Base-by-base conservation (phyloP, 30 jellyfish, hydroid and myxozoan species). In the Clytia hemisphaerica region DNA sequence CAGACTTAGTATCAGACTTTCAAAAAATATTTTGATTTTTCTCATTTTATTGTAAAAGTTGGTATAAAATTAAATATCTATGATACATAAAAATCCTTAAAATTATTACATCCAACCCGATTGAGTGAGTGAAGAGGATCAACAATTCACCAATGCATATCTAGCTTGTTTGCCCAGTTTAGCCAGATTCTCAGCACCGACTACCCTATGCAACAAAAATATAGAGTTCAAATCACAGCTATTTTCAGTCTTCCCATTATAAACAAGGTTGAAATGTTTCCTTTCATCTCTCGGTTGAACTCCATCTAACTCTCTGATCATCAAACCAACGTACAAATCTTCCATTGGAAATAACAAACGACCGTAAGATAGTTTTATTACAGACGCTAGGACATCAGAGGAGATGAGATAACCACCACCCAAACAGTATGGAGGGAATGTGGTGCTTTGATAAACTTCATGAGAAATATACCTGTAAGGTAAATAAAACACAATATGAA, bases 351-450 rank as follows among this genome's bases (percentile, higher is more conserved):
- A 85, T 1, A 85, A 54, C 6, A 70, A 61, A 28, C 84, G 54
- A 2, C 90, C 90, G 35, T 69, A 85, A 14, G 93, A 77, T 2
- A 51, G 46, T 36, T 58, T 57, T 4, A 85, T 49, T 27, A 77
- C 46, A 38, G 83, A 37, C 35, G 72, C 73, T 6, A 85, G 71
- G 3, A 85, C 95, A 72, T 85, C 95, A 28, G 62, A 82, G 26
- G 95, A 85, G 84, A 85, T 70, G 16, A 85, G 55, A 47, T 85
- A 85, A 33, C 95, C 95, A 10, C 95, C 95, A 49, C 95, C 95
- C 50, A 85, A 89, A 55, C 95, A 85, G 75, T 85, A 85, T 4
- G 86, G 80, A 24, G 95, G 95, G 44, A 77, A 85, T 16, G 45
- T 50, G 12, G 74, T 45, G 6, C 79, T 84, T 15, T 62, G 62